phyloP scores from a whole-genome alignment of 2,797 vertebrate genomes.

The Micropoecilia bifurca region DNA sequence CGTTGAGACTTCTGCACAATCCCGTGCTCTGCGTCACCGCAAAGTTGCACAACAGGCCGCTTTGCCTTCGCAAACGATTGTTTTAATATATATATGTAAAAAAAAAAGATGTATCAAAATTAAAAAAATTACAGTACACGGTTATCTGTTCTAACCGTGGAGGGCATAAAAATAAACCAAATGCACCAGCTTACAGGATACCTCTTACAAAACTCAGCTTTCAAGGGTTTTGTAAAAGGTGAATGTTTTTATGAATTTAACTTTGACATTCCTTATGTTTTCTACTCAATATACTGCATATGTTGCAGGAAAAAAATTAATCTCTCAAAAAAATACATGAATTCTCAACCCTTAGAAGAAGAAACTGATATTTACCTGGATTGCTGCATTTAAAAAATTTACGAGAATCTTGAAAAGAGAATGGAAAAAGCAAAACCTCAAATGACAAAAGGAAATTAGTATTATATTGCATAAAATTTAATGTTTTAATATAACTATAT shows the following conservation, averaged over 20 bases:
- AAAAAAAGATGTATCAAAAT: background rate
- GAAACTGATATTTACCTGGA: background rate
- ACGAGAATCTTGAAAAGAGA: background rate
- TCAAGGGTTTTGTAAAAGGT: background rate
- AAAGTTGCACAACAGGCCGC: background rate
- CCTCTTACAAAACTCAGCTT: background rate
- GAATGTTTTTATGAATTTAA: background rate
- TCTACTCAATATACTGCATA: background rate
- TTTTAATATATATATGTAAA: background rate
- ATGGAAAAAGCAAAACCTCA: background rate
- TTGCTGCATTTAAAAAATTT: background rate
- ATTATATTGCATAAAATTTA: no score
- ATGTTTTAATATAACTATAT: no score
- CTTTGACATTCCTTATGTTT: background rate
- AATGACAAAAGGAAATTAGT: no score
- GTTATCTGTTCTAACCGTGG: background rate
- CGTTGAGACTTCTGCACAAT: background rate
- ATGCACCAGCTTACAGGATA: background rate
- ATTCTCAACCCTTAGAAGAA: background rate
- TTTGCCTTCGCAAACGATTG: background rate
- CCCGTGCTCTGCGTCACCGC: background rate
- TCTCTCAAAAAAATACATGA: background rate
- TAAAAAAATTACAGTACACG: background rate
- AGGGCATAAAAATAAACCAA: background rate
- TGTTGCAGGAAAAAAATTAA: background rate